phyloP scores from a whole-genome alignment of 2,113 vertebrate species.

The Pyxicephalus adspersus region DNA sequence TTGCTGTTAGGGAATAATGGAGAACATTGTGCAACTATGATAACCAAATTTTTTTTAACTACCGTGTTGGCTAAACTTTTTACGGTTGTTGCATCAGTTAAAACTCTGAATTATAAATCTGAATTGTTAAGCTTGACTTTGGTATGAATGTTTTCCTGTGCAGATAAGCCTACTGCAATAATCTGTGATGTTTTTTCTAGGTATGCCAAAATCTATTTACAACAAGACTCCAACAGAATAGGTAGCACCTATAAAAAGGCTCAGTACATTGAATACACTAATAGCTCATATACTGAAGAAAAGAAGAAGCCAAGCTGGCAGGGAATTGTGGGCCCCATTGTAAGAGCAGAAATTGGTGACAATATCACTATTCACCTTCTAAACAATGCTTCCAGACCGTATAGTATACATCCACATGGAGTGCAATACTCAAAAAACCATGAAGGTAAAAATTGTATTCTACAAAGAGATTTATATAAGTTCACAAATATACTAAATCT shows the following conservation, averaged over 20 bases:
- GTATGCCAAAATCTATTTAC: slow-evolving; percentile 67
- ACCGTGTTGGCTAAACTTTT: too few species aligned
- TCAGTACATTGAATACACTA: slow-evolving; percentile 75
- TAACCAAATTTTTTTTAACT: too few species aligned
- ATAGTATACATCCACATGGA: slow-evolving; percentile 75
- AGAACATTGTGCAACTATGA: too few species aligned
- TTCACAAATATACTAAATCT: too few species aligned
- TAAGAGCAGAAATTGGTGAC: slow-evolving; percentile 80
- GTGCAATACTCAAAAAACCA: slow-evolving; percentile 73
- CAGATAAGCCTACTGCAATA: too few species aligned
- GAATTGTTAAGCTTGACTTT: too few species aligned
- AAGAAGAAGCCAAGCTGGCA: slow-evolving; percentile 78
- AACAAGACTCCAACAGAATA: slow-evolving; percentile 72
- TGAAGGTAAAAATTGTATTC: slow-evolving; percentile 74
- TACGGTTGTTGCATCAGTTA: too few species aligned
- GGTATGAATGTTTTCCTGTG: too few species aligned
- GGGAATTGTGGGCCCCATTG: slow-evolving; percentile 80
- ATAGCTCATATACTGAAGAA: slow-evolving; percentile 61
- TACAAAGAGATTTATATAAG: too few species aligned
- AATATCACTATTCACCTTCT: slow-evolving; percentile 76
- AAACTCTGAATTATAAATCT: too few species aligned
- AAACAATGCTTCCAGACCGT: slow-evolving; percentile 78
- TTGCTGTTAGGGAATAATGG: too few species aligned
- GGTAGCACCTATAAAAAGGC: slow-evolving; percentile 82
- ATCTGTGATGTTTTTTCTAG: too few species aligned